Percentiles rank a stretch among this genome's conserved stretches.
Conservation (phyloP, 1,140 invertebrate genomes). For the Pentalonia nigronervosa region DNA sequence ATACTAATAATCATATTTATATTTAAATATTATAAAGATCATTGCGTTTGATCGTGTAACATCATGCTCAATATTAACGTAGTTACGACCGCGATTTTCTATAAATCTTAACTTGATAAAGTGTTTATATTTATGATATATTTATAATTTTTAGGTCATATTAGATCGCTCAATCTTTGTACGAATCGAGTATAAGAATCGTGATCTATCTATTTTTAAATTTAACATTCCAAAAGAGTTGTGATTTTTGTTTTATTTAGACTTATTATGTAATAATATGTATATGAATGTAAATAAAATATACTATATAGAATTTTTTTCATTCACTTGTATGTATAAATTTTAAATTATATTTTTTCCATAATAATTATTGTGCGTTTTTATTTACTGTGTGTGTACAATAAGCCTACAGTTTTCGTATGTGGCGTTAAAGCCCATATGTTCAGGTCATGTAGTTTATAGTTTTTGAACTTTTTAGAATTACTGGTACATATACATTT, state of each 20-base stretch:
- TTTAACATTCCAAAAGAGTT: slow-evolving; percentile 34
- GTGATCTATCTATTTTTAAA: neutral
- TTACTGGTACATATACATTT: no score
- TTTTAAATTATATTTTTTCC: slow-evolving; percentile 51
- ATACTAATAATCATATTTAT: neutral
- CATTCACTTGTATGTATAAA: slow-evolving; percentile 14
- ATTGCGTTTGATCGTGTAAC: neutral
- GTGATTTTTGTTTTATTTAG: slow-evolving; percentile 37
- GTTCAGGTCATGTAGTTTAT: no score
- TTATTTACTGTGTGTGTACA: neutral
- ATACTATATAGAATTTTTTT: slow-evolving; percentile 18
- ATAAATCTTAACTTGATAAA: neutral
- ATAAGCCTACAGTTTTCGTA: no score
- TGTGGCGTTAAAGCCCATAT: no score
- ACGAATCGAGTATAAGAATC: neutral
- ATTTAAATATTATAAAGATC: neutral
- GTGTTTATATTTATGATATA: no score
- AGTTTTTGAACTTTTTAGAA: no score
- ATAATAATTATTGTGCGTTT: neutral
- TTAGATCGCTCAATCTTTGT: no score
- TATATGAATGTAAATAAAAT: slow-evolving; percentile 12
- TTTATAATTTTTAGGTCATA: no score
- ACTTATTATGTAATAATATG: slow-evolving; percentile 6
- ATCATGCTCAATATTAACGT: slow-evolving; percentile 15
- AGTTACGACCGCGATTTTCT: neutral